Percentiles rank a stretch among this genome's conserved stretches.
phyloP scores from a whole-genome alignment of 2,888 invertebrate genomes.

The Agelastica alni region DNA sequence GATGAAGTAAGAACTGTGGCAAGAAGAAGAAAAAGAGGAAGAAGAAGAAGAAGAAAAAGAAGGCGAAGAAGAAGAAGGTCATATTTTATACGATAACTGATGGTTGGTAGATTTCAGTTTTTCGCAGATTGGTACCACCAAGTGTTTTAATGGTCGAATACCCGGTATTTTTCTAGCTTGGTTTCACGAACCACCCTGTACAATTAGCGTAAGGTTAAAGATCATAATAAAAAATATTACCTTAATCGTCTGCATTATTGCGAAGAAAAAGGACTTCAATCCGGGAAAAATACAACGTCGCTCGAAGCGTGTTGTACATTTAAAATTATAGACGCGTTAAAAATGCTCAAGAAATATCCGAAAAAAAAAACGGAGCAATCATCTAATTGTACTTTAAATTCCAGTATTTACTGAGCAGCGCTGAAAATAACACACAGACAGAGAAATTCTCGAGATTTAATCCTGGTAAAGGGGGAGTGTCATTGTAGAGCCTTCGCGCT shows the following conservation, averaged over 20 bases:
- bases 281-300: neutral
- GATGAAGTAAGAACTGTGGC: too few species aligned
- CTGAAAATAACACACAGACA: slow-evolving; percentile 12
- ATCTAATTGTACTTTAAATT: slow-evolving; percentile 17
- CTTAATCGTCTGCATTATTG: neutral
- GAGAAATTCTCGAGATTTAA: slow-evolving; percentile 15
- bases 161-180: too few species aligned
- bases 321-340: slow-evolving; percentile 2
- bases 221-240: neutral
- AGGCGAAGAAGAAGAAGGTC: too few species aligned
- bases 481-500: slow-evolving; percentile 4
- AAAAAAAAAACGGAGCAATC: slow-evolving; percentile 14
- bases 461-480: slow-evolving; percentile 9
- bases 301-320: neutral
- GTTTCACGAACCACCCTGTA: too few species aligned
- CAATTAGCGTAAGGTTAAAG: too few species aligned
- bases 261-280: neutral
- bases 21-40: neutral
- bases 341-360: slow-evolving; percentile 5
- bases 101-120: neutral
- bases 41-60: neutral
- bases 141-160: too few species aligned
- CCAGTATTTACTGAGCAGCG: slow-evolving; percentile 11
- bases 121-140: neutral
- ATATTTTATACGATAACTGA: neutral